Base-by-base conservation (phyloP, 2,888 invertebrate species). In the Agonopterix subpropinquella region DNA sequence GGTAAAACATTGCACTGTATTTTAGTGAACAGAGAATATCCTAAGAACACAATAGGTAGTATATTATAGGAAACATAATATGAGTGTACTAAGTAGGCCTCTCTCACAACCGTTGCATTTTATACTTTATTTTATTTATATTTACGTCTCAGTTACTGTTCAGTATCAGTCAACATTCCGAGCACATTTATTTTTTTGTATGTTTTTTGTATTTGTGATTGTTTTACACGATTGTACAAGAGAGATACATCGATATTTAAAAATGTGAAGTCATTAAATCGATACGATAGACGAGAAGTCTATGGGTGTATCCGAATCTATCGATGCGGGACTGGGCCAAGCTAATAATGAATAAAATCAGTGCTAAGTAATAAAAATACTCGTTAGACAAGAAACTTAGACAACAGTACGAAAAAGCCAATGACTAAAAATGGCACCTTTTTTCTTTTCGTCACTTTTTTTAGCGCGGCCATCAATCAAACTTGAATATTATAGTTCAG, bases 11-110 rank as follows among this genome's bases (percentile, higher is more conserved):
- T 73, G 77, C 77, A 76, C 77, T 66, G 66, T 65, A 66, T 62
- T 59, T 28, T 50, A 62, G 47, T 70, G 72, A 76, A 71, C 71
- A 68, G 66, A 73, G 78, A 28, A 28, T 76, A 76, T 67, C 71
- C 73, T 80, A 77, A 72, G 86, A 86, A 86, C 86, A 87, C 86
- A 83, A 78, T 77, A 77, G 84, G 84, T 69, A 81, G 82, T 80
- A 81, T 71, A 67, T 73, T 45, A 43, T n/a, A 36, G 45, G 42
- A 42, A 35, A 45, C 45, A 49, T 56, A 55, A 59, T 64, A 65
- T 72, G 77, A 71, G 67, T 73, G 65, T 62, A 77, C 80, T 83
- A 84, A 73, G 77, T 86, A 87, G 87, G 87, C 87, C 85, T 81
- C 82, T 77, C 77, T 87, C 87, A 87, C 87, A 87, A 87, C 87